A percentile compares a stretch with the other conserved stretches of the same genome.
These are phyloP conservation scores for Enteromius fasciolatus DNA, from an alignment of 2,797 vertebrate genomes.

Conservation along the genomic window DNA sequence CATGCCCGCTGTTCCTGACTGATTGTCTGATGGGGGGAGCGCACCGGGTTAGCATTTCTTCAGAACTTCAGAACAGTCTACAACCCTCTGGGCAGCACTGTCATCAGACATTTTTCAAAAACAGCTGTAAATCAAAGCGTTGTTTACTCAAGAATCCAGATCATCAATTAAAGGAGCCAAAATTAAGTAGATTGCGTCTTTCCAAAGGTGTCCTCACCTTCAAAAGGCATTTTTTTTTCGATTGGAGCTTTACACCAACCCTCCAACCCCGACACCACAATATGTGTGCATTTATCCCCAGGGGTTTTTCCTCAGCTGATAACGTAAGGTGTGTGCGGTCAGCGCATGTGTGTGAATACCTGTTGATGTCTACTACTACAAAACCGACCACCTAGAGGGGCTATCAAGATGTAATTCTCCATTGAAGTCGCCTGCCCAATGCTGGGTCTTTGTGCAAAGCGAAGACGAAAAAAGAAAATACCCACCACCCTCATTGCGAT, in stretches of 20 bases:
- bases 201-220: background rate
- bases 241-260: constrained; percentile 31
- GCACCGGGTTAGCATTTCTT: background rate
- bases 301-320: constrained; percentile 22
- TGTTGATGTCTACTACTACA: constrained; percentile 32
- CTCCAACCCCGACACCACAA: constrained; percentile 16
- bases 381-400: constrained; percentile 45
- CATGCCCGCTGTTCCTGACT: constrained; percentile 16
- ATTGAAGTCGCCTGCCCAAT: constrained; percentile 44
- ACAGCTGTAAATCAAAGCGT: constrained; percentile 49
- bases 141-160: constrained; percentile 47
- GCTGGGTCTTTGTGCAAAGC: constrained; percentile 46
- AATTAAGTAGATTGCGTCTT: constrained; percentile 9
- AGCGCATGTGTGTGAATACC: constrained; percentile 17
- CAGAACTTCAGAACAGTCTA: constrained; percentile 24
- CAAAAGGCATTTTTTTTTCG: background rate
- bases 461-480: constrained; percentile 35
- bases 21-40: background rate
- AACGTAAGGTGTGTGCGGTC: constrained; percentile 14
- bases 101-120: constrained; percentile 45
- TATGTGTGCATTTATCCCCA: constrained; percentile 46
- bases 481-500: constrained; percentile 41
- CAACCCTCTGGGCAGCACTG: constrained; percentile 35
- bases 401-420: constrained; percentile 40
- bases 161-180: constrained; percentile 41